Evolutionary conservation across 2,797 vertebrate genomes (phyloP).

Genomic region (Etheostoma perlongum): DNA sequence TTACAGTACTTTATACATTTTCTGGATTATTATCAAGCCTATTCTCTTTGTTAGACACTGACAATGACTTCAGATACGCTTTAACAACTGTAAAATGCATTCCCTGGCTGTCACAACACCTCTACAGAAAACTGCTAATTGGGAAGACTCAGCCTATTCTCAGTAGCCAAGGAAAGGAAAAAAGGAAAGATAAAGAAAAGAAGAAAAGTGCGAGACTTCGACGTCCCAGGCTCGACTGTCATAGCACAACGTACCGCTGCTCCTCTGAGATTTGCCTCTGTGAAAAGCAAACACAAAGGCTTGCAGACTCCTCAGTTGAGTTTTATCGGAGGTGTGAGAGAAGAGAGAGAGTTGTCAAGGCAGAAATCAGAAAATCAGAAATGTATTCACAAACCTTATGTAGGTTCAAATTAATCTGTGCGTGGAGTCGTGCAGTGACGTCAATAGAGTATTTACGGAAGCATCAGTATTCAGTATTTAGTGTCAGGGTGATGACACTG

Average conservation of each 20-base stretch:
- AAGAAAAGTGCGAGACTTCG: slow-evolving; percentile 73
- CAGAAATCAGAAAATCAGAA: slow-evolving; percentile 51
- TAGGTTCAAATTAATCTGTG: slow-evolving; percentile 68
- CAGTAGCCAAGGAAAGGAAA: slow-evolving; percentile 53
- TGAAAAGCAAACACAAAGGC: slow-evolving; percentile 77
- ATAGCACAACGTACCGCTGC: slow-evolving; percentile 61
- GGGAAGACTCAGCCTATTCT: slow-evolving; percentile 74
- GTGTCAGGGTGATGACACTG: slow-evolving; percentile 49
- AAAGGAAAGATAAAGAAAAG: slow-evolving; percentile 54
- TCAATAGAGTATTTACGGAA: slow-evolving; percentile 70
- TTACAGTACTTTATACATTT: slow-evolving; percentile 44
- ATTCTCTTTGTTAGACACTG: slow-evolving; percentile 58
- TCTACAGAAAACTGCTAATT: slow-evolving; percentile 80
- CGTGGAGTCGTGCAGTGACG: slow-evolving; percentile 58
- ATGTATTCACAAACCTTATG: slow-evolving; percentile 63
- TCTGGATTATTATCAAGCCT: slow-evolving; percentile 62
- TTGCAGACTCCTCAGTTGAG: slow-evolving; percentile 63
- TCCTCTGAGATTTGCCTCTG: slow-evolving; percentile 78
- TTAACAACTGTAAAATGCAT: slow-evolving; percentile 79
- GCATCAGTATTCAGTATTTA: slow-evolving; percentile 61
- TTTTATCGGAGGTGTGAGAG: slow-evolving; percentile 71
- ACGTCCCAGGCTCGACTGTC: slow-evolving; percentile 73
- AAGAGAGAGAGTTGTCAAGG: slow-evolving; percentile 74
- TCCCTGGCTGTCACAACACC: slow-evolving; percentile 76
- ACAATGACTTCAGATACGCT: slow-evolving; percentile 64